Percentiles rank a stretch among this genome's conserved stretches.
phyloP scores from a whole-genome alignment of 2,888 invertebrate species.

The Zelleria hepariella region DNA sequence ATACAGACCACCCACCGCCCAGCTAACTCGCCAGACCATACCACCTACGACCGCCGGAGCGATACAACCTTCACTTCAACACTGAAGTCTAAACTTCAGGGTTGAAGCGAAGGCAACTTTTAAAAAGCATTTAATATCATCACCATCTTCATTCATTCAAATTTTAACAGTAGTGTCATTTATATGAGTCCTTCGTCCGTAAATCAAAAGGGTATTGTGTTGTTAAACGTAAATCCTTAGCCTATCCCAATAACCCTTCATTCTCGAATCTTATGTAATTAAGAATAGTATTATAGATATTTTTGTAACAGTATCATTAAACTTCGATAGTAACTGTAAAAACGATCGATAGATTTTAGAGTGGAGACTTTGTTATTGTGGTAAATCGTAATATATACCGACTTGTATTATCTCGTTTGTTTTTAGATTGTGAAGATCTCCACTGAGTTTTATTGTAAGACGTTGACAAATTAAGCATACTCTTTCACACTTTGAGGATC shows the following conservation, averaged over 20 bases:
- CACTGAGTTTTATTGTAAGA: slow-evolving; percentile 35
- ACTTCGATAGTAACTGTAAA: slow-evolving; percentile 54
- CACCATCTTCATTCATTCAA: neutral
- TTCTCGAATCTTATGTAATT: slow-evolving; percentile 38
- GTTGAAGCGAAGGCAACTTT: neutral
- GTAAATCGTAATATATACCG: slow-evolving; percentile 11
- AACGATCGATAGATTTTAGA: slow-evolving; percentile 29
- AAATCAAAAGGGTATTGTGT: slow-evolving; percentile 54
- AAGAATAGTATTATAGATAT: slow-evolving; percentile 67
- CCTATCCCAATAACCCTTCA: slow-evolving; percentile 56
- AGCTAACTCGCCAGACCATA: neutral
- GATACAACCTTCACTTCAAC: neutral
- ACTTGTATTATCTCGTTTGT: slow-evolving; percentile 8
- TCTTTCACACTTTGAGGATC: slow-evolving; percentile 50
- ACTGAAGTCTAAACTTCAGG: neutral
- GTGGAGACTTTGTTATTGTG: slow-evolving; percentile 29
- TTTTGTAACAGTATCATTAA: slow-evolving; percentile 62
- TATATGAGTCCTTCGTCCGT: slow-evolving; percentile 37
- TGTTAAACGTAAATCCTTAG: slow-evolving; percentile 65
- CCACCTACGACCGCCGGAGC: neutral
- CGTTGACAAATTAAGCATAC: slow-evolving; percentile 40
- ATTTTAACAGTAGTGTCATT: slow-evolving; percentile 1
- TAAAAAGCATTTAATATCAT: neutral
- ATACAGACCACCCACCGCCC: slow-evolving; percentile 16
- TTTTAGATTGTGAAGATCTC: slow-evolving; percentile 22